A percentile compares a stretch with the other conserved stretches of the same genome.
phyloP scores from a whole-genome alignment of 2,797 vertebrate genomes.

The Gila robusta region DNA sequence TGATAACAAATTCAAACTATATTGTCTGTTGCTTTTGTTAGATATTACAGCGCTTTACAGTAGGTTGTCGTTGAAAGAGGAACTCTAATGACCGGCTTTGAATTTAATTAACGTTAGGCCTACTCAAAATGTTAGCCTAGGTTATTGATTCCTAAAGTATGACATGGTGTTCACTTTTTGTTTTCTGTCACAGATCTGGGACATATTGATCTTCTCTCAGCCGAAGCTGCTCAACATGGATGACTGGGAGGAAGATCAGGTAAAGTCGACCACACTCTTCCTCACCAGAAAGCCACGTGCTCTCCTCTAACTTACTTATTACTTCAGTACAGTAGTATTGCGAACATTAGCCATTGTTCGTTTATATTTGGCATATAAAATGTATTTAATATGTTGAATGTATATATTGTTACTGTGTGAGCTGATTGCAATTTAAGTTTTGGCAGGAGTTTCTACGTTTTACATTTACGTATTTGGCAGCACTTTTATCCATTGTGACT shows the following conservation, averaged over 20 bases:
- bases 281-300: not conserved
- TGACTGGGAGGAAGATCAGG: constrained; percentile 57
- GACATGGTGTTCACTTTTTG: not conserved
- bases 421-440: not conserved
- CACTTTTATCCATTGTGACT: too few species aligned
- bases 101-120: not conserved
- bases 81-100: not conserved
- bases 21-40: not conserved
- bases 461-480: not conserved
- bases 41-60: not conserved
- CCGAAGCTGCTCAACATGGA: constrained; percentile 37
- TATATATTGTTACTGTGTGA: not conserved
- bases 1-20: not conserved
- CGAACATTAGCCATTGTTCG: not conserved
- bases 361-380: not conserved
- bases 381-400: not conserved
- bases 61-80: not conserved
- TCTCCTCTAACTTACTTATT: not conserved
- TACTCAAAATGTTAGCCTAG: not conserved
- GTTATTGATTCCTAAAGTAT: too few species aligned
- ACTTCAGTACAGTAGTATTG: too few species aligned
- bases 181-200: not conserved
- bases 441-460: not conserved
- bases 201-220: not conserved
- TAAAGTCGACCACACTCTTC: not conserved